A percentile compares a stretch with the other conserved stretches of the same genome.
These are phyloP conservation scores for Mionectes macconnelli DNA, from an alignment of 2,113 vertebrate genomes.

Conservation along the genomic window DNA sequence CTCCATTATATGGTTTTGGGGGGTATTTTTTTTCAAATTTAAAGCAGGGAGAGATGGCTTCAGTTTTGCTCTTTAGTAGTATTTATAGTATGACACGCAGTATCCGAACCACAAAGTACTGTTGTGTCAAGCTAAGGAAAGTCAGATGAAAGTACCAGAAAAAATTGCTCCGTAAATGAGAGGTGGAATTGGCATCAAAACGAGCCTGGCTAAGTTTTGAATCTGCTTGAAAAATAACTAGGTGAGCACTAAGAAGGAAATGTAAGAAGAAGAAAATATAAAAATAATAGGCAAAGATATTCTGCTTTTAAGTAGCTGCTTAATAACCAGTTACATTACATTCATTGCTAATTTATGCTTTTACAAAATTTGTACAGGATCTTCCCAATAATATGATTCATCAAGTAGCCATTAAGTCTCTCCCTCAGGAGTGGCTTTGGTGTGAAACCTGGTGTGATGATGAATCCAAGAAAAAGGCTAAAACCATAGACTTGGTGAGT, in stretches of 20 bases:
- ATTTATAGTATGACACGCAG: neutral
- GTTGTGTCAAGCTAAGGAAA: neutral
- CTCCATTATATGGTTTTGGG: neutral
- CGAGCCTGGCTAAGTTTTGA: neutral
- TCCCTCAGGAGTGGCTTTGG: conserved; percentile 98
- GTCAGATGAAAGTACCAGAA: neutral
- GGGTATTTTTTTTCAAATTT: neutral
- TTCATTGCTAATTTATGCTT: neutral
- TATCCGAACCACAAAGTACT: neutral
- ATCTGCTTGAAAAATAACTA: neutral
- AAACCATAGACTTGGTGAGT: conserved; percentile 93
- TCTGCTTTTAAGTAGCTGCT: neutral
- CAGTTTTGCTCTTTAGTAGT: neutral
- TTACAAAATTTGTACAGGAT: conserved; percentile 77
- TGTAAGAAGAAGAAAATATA: neutral
- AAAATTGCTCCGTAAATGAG: neutral
- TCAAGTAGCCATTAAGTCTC: conserved; percentile 94
- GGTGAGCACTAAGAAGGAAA: neutral
- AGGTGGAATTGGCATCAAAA: neutral
- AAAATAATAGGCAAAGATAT: neutral
- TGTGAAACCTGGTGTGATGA: conserved; percentile 98
- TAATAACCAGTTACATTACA: neutral
- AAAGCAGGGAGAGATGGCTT: neutral
- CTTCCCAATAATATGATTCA: conserved; percentile 99
- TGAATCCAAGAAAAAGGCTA: conserved; percentile 88